Base-by-base conservation (phyloP, 2,888 invertebrate species). In the Ormyrus labotus region DNA sequence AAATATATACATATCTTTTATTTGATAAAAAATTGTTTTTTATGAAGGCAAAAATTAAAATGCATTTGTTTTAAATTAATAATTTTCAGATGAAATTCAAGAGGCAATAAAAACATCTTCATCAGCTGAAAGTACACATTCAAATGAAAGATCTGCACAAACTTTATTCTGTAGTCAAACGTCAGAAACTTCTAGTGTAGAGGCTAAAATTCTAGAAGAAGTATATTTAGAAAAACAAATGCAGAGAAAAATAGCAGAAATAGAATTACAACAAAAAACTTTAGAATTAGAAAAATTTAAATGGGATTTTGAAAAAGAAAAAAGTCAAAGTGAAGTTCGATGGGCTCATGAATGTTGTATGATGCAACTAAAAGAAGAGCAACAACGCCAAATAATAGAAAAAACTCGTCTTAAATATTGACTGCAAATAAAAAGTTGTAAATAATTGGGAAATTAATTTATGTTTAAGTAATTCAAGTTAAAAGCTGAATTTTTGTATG, bases 321-420 rank as follows among this genome's bases (percentile, higher is more conserved):
- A 87, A 82, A 83, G 85, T 5, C 86, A 87, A 58, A 86, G 82
- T 78, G 87, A 89, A 75, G 50, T 87, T 67, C 83, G 85, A 63
- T 87, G 87, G 84, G 86, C 86, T 45, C 87, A 89, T 72, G 88
- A 88, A 78, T 85, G 83, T 69, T 83, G 86, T 5, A 87, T 89
- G 85, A 89, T 89, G 87, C 86, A 89, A 81, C 71, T 88, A n/a
- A 85, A 85, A 68, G 88, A 89, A 76, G 87, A 89, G 63, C 84
- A 83, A 13, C 87, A 88, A 83, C 85, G 83, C 57, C 85, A 87
- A 53, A 83, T 85, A 47, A 85, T 86, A 48, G 85, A 87, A 75
- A 85, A 86, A 80, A 84, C 67, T 83, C 84, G 84, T 80, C 78
- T 19, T 19, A 1, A 19, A 19, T 19, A 19, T 1, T 19, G 19